Conservation (phyloP, 2,888 invertebrate genomes). For the Nomada ruficornis region DNA sequence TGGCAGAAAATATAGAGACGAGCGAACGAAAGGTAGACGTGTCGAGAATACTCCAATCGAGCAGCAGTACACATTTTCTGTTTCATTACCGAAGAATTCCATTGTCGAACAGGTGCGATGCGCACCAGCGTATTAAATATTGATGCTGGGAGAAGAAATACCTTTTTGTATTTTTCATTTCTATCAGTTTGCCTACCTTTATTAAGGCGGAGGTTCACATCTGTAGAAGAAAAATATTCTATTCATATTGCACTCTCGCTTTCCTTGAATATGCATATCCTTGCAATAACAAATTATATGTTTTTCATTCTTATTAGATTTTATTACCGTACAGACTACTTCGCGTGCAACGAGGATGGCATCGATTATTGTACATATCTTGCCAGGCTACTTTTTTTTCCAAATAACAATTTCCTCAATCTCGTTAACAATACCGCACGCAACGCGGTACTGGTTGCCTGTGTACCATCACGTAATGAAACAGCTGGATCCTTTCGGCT, state of each 20-base stretch:
- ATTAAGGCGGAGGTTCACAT: too few relatives aligned
- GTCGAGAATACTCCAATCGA: background rate
- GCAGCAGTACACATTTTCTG: too few relatives aligned
- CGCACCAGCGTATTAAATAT: too few relatives aligned
- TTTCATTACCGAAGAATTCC: too few relatives aligned
- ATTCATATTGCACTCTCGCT: background rate
- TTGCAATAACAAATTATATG: background rate
- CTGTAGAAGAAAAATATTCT: background rate
- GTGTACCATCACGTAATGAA: conserved; percentile 57
- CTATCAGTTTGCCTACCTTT: too few relatives aligned
- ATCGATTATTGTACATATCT: conserved; percentile 22
- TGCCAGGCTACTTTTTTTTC: conserved; percentile 4
- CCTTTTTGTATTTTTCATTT: too few relatives aligned
- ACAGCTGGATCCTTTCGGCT: conserved; percentile 35
- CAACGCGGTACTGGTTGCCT: conserved; percentile 43
- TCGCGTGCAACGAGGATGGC: conserved; percentile 55
- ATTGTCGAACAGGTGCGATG: background rate
- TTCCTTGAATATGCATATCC: background rate
- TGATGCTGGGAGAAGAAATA: too few relatives aligned
- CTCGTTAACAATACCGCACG: conserved; percentile 68
- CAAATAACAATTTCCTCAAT: conserved; percentile 68
- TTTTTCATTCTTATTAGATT: conserved; percentile 24
- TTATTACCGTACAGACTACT: conserved; percentile 9
- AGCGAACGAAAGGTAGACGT: background rate
- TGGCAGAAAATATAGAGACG: too few relatives aligned